phyloP scores from a whole-genome alignment of 1,140 invertebrate genomes.

The Drosophila novamexicana region DNA sequence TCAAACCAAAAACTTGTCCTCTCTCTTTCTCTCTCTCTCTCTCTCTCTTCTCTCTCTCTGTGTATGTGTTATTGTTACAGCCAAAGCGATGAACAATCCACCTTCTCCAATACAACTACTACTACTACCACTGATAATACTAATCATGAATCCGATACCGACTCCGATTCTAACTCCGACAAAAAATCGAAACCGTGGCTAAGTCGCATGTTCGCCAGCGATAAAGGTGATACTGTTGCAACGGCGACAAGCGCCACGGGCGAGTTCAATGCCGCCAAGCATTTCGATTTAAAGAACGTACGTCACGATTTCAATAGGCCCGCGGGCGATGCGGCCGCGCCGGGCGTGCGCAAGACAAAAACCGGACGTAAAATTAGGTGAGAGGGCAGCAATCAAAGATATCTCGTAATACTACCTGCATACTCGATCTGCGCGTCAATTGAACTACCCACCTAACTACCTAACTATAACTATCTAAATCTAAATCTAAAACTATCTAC shows the following conservation, averaged over 20 bases:
- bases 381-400: slow-evolving; percentile 58
- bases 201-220: slow-evolving; percentile 77
- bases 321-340: slow-evolving; percentile 73
- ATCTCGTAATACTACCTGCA: slow-evolving; percentile 32
- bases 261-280: slow-evolving; percentile 79
- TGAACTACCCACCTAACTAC: slow-evolving; percentile 35
- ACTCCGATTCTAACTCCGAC: slow-evolving; percentile 64
- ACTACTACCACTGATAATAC: slow-evolving; percentile 77
- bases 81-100: slow-evolving; percentile 80
- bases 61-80: slow-evolving; percentile 84
- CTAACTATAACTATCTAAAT: slow-evolving; percentile 31
- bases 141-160: slow-evolving; percentile 65
- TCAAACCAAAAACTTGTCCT: slow-evolving; percentile 52
- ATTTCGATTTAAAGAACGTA: slow-evolving; percentile 81
- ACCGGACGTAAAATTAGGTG: slow-evolving; percentile 84
- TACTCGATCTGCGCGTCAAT: slow-evolving; percentile 55
- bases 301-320: slow-evolving; percentile 84
- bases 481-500: slow-evolving; percentile 29
- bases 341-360: slow-evolving; percentile 71
- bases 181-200: slow-evolving; percentile 81
- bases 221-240: slow-evolving; percentile 49
- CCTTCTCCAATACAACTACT: slow-evolving; percentile 72
- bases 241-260: slow-evolving; percentile 30
- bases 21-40: slow-evolving; percentile 63
- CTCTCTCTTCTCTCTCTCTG: slow-evolving; percentile 64